Evolutionary conservation across 2,797 vertebrate genomes (phyloP).

Genomic region (Liparis tanakae): DNA sequence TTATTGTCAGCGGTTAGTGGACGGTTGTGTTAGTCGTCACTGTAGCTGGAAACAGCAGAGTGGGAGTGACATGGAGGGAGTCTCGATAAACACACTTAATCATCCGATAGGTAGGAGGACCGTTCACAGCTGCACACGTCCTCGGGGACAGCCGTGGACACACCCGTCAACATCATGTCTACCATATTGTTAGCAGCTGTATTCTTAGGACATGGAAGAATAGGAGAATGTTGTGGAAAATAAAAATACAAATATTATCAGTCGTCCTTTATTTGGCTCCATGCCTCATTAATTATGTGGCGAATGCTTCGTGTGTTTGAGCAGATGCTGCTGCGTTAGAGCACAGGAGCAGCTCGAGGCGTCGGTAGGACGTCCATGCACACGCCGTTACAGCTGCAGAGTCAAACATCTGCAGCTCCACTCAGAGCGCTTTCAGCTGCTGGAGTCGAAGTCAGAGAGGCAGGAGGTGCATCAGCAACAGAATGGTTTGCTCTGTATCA

Average conservation of each 20-base stretch:
- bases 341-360: slow-evolving; percentile 40
- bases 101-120: slow-evolving; percentile 20
- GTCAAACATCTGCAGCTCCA: slow-evolving; percentile 62
- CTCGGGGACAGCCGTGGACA: slow-evolving; percentile 1
- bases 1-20: slow-evolving; percentile 32
- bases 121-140: background rate
- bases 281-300: slow-evolving; percentile 18
- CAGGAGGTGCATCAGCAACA: slow-evolving; percentile 4
- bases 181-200: background rate
- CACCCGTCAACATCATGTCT: background rate
- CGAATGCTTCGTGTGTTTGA: slow-evolving; percentile 30
- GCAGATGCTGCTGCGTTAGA: slow-evolving; percentile 45
- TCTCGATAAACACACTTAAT: slow-evolving; percentile 46
- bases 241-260: background rate
- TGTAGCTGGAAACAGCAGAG: slow-evolving; percentile 36
- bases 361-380: slow-evolving; percentile 61
- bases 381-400: slow-evolving; percentile 49
- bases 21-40: slow-evolving; percentile 48
- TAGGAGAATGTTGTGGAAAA: background rate
- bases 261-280: background rate
- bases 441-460: slow-evolving; percentile 26
- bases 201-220: background rate
- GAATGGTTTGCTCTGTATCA: background rate
- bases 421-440: slow-evolving; percentile 38
- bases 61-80: slow-evolving; percentile 61